Base-by-base conservation (phyloP, 2,113 vertebrate genomes). In the Urocitellus parryii region DNA sequence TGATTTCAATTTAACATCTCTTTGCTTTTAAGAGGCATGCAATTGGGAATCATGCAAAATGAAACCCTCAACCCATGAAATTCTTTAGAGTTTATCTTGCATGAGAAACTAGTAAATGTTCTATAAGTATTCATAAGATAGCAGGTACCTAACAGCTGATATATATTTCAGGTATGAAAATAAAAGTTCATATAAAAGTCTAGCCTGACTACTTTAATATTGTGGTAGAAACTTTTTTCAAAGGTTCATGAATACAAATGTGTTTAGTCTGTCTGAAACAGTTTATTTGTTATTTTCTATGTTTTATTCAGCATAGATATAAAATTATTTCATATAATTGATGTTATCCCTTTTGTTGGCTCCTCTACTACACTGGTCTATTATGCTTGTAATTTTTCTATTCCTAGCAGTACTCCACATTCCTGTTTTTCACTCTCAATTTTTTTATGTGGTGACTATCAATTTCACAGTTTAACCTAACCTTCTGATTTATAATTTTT, bases 71-170 rank as follows among this genome's bases (percentile, higher is more conserved):
- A n/a, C 88, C 63, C 70, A 76, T 96, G 90, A 96, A 97, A 90
- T 96, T 93, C 80, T 85, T 95, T 32, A 86, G 42, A 97, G 82
- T 96, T 96, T 96, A 95, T 96, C 92, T 92, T 92, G 63, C 91
- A 83, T 97, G 88, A 89, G 58, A 94, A 97, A 85, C 24, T 85
- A 88, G 78, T 81, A 97, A 92, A 96, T 92, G 74, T 77, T 68
- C 56, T 65, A 88, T 97, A 97, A 97, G 93, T 97, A 96, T 96
- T 95, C 81, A 97, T 95, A 56, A 89, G 25, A 48, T 96, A 48
- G 61, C 37, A 79, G 42, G 51, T 95, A 86, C 18, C 24, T 70
- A 91, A 37, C 61, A 88, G 68, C 45, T 96, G 67, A 74, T 11
- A 61, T 86, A 87, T 80, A 91, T 81, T 92, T 90, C 63, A 94